A percentile compares a stretch with the other conserved stretches of the same genome.
phyloP scores from a whole-genome alignment of 2,797 vertebrate genomes.

The Dallia pectoralis region DNA sequence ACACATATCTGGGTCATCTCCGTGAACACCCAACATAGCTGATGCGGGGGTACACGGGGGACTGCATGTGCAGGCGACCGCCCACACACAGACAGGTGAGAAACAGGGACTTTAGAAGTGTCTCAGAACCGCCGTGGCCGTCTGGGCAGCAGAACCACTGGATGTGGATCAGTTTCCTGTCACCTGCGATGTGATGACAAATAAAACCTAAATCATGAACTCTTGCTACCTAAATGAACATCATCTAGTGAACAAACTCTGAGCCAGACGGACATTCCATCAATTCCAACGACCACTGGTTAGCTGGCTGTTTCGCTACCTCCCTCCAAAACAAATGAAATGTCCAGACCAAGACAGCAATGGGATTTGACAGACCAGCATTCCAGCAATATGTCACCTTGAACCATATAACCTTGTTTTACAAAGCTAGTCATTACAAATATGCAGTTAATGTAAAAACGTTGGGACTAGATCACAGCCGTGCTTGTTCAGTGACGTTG shows the following conservation, averaged over 20 bases:
- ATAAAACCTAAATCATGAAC: not conserved
- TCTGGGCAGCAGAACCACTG: not conserved
- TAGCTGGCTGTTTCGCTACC: conserved; percentile 49
- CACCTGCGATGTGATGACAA: not conserved
- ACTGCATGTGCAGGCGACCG: not conserved
- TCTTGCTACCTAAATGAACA: not conserved
- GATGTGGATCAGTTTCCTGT: not conserved
- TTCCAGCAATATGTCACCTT: conserved; percentile 7
- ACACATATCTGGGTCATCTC: conserved; percentile 6
- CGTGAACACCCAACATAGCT: not conserved
- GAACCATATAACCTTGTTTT: not conserved
- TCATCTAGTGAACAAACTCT: not conserved
- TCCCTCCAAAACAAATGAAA: conserved; percentile 46
- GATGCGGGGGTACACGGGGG: not conserved
- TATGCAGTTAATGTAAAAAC: no score
- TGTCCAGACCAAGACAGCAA: conserved; percentile 54
- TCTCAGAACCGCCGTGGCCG: not conserved
- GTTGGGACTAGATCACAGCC: no score
- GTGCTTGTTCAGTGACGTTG: no score
- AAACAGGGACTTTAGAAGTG: not conserved
- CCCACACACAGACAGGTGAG: not conserved
- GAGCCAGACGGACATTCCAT: not conserved
- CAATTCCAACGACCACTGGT: conserved; percentile 46
- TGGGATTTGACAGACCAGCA: conserved; percentile 40
- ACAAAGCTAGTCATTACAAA: not conserved